These are phyloP conservation scores for Hypena proboscidalis DNA, from an alignment of 2,888 invertebrate genomes.

Conservation along the genomic window DNA sequence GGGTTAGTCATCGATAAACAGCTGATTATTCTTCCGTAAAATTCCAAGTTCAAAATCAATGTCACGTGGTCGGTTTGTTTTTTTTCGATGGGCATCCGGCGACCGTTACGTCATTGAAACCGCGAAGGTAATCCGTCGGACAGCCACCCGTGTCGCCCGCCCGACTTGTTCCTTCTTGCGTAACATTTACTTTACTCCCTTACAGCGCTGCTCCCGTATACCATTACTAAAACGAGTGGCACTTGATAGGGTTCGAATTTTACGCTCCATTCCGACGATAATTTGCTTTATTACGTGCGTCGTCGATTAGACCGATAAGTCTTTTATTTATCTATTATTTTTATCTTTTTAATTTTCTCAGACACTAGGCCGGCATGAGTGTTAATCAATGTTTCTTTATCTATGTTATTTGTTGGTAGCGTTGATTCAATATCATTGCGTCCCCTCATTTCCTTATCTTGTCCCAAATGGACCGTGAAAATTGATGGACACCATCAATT, in stretches of 20 bases:
- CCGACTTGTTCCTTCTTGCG: conserved; percentile 67
- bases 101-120: conserved; percentile 68
- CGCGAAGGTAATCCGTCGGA: conserved; percentile 54
- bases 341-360: conserved; percentile 24
- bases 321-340: conserved; percentile 33
- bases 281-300: conserved; percentile 29
- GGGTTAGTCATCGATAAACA: conserved; percentile 30
- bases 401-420: conserved; percentile 33
- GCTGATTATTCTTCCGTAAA: conserved; percentile 45
- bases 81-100: conserved; percentile 44
- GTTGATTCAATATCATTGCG: conserved; percentile 51
- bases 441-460: conserved; percentile 55
- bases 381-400: conserved; percentile 41
- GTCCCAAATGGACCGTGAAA: conserved; percentile 67
- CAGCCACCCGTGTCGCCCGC: conserved; percentile 58
- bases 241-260: conserved; percentile 21
- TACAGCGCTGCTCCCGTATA: conserved; percentile 28
- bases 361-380: conserved; percentile 20
- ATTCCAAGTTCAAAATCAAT: conserved; percentile 63
- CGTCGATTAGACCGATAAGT: conserved; percentile 31
- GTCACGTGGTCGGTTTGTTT: conserved; percentile 53
- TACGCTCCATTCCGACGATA: conserved; percentile 23
- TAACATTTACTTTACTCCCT: conserved; percentile 57
- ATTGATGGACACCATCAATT: too few species aligned
- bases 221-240: conserved; percentile 27